A percentile compares a stretch with the other conserved stretches of the same genome.
Conservation (phyloP, 2,888 invertebrate genomes). For the Troides aeacus region DNA sequence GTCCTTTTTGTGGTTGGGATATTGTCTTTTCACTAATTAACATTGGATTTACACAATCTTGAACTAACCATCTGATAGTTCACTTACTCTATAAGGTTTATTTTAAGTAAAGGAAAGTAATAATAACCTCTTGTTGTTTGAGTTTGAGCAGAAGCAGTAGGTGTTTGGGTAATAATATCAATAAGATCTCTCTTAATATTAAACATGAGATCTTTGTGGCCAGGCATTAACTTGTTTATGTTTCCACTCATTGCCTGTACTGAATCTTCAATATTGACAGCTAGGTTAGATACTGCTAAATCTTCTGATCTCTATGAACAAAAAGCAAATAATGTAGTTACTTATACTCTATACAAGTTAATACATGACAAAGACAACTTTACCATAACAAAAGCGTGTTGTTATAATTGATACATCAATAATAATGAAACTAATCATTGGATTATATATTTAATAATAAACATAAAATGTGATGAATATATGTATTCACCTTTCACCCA, state of each 20-base stretch:
- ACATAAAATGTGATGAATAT: no score
- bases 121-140: conserved; percentile 59
- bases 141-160: conserved; percentile 72
- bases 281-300: conserved; percentile 81
- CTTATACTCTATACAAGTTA: no score
- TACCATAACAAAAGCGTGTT: no score
- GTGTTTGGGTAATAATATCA: conserved; percentile 77
- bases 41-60: no score
- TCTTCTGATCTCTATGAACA: conserved; percentile 75
- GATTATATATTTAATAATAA: no score
- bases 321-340: not conserved
- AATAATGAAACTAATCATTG: no score
- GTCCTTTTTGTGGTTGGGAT: no score
- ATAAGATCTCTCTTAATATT: conserved; percentile 83
- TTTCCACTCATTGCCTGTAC: conserved; percentile 79
- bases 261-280: conserved; percentile 78
- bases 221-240: conserved; percentile 83
- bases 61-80: no score
- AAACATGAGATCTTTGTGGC: conserved; percentile 81
- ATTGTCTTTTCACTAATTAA: no score
- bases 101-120: conserved; percentile 8
- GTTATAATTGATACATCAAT: no score
- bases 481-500: no score
- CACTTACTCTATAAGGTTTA: not conserved
- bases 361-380: no score